Percentiles rank a stretch among this genome's conserved stretches.
phyloP scores from a whole-genome alignment of 2,113 vertebrate species.

The Agapornis roseicollis region DNA sequence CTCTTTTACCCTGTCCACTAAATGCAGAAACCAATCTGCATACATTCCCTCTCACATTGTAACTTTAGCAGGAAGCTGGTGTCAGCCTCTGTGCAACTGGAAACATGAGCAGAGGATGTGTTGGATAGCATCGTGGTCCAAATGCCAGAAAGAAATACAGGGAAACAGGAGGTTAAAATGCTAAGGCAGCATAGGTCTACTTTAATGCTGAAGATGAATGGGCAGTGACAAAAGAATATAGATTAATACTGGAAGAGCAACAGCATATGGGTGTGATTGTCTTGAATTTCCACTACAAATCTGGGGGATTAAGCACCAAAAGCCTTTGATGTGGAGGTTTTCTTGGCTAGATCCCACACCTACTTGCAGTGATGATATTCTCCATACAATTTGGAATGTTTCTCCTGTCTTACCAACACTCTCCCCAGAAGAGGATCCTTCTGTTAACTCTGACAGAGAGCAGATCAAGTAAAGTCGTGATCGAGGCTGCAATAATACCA shows the following conservation, averaged over 20 bases:
- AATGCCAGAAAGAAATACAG: not conserved
- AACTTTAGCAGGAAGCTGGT: not conserved
- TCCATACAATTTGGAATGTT: not conserved
- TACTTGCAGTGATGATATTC: not conserved
- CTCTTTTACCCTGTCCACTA: not conserved
- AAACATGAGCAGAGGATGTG: not conserved
- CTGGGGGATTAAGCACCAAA: not conserved
- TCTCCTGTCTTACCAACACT: not conserved
- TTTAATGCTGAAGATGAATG: not conserved
- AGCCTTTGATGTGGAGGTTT: not conserved
- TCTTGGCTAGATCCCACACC: not conserved
- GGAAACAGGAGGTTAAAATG: not conserved
- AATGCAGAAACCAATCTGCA: not conserved
- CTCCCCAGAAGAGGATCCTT: not conserved
- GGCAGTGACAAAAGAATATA: not conserved
- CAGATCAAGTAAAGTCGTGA: not conserved
- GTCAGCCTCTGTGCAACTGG: not conserved
- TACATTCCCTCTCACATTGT: not conserved
- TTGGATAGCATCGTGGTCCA: not conserved
- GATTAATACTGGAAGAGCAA: not conserved
- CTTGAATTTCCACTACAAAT: not conserved
- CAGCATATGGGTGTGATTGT: not conserved
- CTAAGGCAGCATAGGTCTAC: not conserved
- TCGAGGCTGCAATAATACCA: not conserved
- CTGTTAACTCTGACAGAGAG: not conserved